phyloP scores from a whole-genome alignment of 1,140 invertebrate genomes.

The Rhizoglyphus robini region DNA sequence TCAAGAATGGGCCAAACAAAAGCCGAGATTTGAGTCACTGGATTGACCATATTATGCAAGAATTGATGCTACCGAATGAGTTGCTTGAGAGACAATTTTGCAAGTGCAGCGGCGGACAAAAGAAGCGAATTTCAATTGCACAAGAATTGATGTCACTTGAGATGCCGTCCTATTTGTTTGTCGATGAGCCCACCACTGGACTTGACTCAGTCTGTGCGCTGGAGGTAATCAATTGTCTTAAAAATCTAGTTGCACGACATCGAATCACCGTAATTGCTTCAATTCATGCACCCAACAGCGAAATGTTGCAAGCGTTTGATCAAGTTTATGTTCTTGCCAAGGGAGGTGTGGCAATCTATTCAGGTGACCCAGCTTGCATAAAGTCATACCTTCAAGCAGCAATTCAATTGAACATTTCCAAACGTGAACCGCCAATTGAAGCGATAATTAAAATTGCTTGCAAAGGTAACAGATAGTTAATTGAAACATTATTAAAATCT shows the following conservation, averaged over 20 bases:
- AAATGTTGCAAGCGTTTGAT: not conserved
- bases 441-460: not conserved
- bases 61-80: not conserved
- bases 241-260: not conserved
- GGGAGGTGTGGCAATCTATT: conserved; percentile 1
- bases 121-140: conserved; percentile 82
- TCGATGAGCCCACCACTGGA: conserved; percentile 74
- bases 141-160: conserved; percentile 80
- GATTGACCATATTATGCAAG: not conserved
- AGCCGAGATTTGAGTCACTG: not conserved
- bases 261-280: not conserved
- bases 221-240: not conserved
- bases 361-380: not conserved
- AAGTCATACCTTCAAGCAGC: not conserved
- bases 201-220: conserved; percentile 30
- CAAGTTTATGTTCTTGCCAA: not conserved
- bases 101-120: conserved; percentile 78
- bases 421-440: not conserved
- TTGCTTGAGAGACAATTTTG: conserved; percentile 23
- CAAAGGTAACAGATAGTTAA: too few species aligned
- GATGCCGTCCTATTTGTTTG: conserved; percentile 90
- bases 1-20: not conserved
- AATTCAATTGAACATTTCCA: too few species aligned
- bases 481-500: too few species aligned
- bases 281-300: conserved; percentile 3